phyloP scores from a whole-genome alignment of 2,113 vertebrate species.

The Ascaphus truei region DNA sequence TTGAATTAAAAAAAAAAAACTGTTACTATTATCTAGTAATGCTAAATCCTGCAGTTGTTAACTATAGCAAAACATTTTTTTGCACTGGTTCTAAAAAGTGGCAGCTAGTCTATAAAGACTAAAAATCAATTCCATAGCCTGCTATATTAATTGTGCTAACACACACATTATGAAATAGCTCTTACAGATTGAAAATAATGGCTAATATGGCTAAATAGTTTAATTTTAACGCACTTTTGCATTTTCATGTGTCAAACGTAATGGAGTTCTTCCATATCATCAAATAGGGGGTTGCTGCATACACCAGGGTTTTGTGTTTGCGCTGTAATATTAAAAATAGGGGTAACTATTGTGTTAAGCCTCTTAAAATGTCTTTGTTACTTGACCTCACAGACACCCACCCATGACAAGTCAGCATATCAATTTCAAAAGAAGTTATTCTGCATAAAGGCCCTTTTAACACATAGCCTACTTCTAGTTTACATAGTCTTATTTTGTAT shows the following conservation, averaged over 20 bases:
- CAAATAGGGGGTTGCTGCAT: not conserved
- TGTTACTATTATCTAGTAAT: too few species aligned
- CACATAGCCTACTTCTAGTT: not conserved
- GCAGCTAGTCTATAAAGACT: too few species aligned
- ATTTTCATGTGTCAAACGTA: not conserved
- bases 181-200: too few species aligned
- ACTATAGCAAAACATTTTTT: too few species aligned
- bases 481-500: not conserved
- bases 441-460: slow-evolving; percentile 7
- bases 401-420: slow-evolving; percentile 22
- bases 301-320: not conserved
- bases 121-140: too few species aligned
- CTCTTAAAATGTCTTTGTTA: slow-evolving; percentile 23
- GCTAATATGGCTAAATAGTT: not conserved
- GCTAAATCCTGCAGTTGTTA: too few species aligned
- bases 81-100: too few species aligned
- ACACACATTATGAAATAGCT: too few species aligned
- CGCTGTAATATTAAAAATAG: not conserved
- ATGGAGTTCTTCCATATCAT: slow-evolving; percentile 3
- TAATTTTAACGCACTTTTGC: not conserved
- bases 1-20: too few species aligned
- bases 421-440: slow-evolving; percentile 21
- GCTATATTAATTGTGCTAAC: too few species aligned
- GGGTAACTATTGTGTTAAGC: not conserved
- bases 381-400: slow-evolving; percentile 20